These are phyloP conservation scores for Clarias fuscus DNA, from an alignment of 2,797 vertebrate species.

Conservation along the genomic window DNA sequence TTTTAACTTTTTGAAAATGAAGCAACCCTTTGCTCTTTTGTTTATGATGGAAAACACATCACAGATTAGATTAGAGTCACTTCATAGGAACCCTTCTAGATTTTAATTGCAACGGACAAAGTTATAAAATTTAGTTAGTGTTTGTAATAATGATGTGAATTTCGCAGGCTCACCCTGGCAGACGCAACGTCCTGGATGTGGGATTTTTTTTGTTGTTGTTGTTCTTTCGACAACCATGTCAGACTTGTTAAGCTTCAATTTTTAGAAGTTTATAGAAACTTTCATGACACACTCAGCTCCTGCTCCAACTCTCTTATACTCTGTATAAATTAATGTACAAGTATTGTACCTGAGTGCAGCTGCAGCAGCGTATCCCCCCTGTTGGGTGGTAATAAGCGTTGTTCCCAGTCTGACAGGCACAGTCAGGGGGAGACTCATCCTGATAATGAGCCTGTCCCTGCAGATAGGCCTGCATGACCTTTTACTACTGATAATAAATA, in stretches of 20 bases:
- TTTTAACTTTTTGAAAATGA: conserved; percentile 42
- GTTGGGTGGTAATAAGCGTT: conserved; percentile 50
- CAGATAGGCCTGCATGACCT: conserved; percentile 52
- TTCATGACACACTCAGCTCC: background rate
- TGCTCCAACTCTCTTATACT: background rate
- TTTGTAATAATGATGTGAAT: background rate
- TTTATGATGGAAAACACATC: conserved; percentile 30
- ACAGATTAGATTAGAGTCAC: conserved; percentile 22
- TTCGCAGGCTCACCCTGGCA: background rate
- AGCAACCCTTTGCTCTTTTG: conserved; percentile 32
- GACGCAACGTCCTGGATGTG: background rate
- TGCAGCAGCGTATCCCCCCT: conserved; percentile 23
- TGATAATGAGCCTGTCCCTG: conserved; percentile 56
- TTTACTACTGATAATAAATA: conserved; percentile 52
- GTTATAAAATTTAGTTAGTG: background rate
- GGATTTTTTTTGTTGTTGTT: background rate
- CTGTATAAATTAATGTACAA: background rate
- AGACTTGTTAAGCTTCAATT: background rate
- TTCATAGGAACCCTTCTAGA: background rate
- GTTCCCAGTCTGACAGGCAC: conserved; percentile 31
- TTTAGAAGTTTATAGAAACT: background rate
- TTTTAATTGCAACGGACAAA: background rate
- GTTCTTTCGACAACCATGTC: too few relatives aligned
- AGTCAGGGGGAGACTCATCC: conserved; percentile 36
- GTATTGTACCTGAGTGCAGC: conserved; percentile 4